phyloP scores from a whole-genome alignment of 2,113 vertebrate species.

The Greenwoodochromis staneri region DNA sequence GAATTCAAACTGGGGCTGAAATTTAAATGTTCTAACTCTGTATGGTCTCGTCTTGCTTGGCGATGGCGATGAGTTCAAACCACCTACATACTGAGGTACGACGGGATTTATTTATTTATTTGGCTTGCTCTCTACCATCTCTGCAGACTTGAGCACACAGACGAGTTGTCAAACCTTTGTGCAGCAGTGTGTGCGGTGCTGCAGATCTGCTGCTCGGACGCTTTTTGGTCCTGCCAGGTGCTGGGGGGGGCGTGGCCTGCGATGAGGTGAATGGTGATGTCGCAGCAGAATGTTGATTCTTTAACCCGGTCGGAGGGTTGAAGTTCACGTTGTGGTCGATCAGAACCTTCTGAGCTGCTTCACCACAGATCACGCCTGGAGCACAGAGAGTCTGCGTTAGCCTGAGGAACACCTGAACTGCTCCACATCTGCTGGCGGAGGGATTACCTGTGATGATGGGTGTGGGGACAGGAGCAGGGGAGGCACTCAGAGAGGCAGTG shows the following conservation, averaged over 20 bases:
- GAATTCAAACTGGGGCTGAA: not conserved
- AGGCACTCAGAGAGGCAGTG: not conserved
- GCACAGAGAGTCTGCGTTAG: not conserved
- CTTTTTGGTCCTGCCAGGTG: accelerated
- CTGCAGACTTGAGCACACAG: not conserved
- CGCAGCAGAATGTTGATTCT: not conserved
- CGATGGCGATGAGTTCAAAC: not conserved
- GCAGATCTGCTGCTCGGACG: not conserved
- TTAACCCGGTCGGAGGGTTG: not conserved
- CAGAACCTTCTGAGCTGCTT: conserved; percentile 48
- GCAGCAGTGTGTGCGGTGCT: not conserved
- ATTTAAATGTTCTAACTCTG: not conserved
- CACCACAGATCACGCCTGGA: conserved; percentile 51
- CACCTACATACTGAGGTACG: not conserved
- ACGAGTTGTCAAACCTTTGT: conserved; percentile 1
- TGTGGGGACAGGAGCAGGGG: not conserved
- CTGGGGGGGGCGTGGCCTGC: not conserved
- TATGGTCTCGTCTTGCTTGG: not conserved
- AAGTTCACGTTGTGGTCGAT: conserved; percentile 10
- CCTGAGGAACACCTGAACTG: not conserved
- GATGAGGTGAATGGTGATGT: not conserved
- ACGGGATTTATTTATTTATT: not conserved
- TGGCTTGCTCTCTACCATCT: not conserved
- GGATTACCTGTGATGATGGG: conserved; percentile 52
- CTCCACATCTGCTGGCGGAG: not conserved